These are phyloP conservation scores for Limnodromus scolopaceus DNA, from an alignment of 2,797 vertebrate genomes.

Conservation along the genomic window DNA sequence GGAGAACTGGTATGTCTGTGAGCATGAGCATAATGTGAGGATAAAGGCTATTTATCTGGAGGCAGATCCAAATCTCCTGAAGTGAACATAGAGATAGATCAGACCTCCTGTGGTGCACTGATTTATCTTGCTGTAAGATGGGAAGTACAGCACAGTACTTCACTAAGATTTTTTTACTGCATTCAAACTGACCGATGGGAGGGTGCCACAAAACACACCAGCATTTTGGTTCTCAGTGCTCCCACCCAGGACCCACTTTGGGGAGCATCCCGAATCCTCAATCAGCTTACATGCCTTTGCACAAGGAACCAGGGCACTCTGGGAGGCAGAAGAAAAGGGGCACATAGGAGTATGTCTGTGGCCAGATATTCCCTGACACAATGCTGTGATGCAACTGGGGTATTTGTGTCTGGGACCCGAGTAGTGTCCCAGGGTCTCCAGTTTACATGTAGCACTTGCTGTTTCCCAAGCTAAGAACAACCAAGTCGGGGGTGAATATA, in stretches of 20 bases:
- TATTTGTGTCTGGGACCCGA: too few relatives aligned
- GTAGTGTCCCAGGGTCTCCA: neutral
- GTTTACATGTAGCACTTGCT: neutral
- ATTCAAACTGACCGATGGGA: neutral
- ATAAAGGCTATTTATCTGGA: neutral
- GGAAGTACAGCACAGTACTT: neutral
- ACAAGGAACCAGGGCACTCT: neutral
- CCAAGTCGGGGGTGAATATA: rapidly evolving
- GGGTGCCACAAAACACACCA: neutral
- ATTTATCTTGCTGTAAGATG: neutral
- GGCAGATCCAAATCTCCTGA: neutral
- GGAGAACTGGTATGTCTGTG: neutral
- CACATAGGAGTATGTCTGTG: neutral
- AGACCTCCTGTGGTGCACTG: neutral
- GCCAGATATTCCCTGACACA: neutral
- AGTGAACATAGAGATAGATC: neutral
- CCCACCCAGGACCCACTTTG: neutral
- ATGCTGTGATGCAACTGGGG: rapidly evolving
- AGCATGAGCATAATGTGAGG: neutral
- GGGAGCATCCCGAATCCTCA: neutral
- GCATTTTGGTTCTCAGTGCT: neutral
- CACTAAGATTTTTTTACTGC: neutral
- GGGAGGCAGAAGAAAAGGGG: neutral
- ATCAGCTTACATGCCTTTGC: neutral
- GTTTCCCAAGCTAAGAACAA: neutral